Evolutionary conservation across 2,888 invertebrate species (phyloP), one percentile per base, ranked within the genome.

Genomic region (Eupithecia subfuscata): DNA sequence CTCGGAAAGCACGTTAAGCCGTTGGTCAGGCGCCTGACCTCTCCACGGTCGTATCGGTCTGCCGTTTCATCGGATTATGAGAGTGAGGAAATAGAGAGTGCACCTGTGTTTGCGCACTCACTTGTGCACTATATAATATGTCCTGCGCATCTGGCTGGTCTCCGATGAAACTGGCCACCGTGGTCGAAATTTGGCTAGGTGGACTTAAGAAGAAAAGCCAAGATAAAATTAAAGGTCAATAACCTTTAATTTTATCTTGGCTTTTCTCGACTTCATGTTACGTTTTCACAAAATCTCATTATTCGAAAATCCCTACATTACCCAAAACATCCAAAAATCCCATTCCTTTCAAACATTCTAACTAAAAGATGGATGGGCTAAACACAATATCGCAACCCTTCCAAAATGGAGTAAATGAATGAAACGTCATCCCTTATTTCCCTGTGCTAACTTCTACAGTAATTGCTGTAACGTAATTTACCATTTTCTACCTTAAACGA

Each of bases 341-440:
- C 65, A 40, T 40, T 65, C 40, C 65, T 68, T 77, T 43, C 68
- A 34, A 77, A 75, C 77, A 75, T 75, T 73, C 78, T 56, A 78
- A 79, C 78, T 75, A 75, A 75, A 74, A 79, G 73, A 75, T 79
- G 76, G 79, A 80, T 80, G 79, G 71, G 78, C 34, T 73, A 71
- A 78, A 73, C 67, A 65, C 74, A 69, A 73, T 75, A 75, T 74
- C 71, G 79, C 77, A 82, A 83, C 84, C 84, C 84, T 79, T 76
- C 80, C 76, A 79, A 81, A 86, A 85, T 86, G 84, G 83, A 86
- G 83, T 86, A 82, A 86, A 86, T 82, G 85, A 85, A 84, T 85
- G 83, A 83, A 84, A 79, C 82, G 82, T 82, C 81, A 81, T 79
- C 80, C 79, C 77, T 82, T 80, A 82, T 83, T 82, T 79, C 75